Base-by-base conservation (phyloP, 2,888 invertebrate species). In the Nasonia oneida region DNA sequence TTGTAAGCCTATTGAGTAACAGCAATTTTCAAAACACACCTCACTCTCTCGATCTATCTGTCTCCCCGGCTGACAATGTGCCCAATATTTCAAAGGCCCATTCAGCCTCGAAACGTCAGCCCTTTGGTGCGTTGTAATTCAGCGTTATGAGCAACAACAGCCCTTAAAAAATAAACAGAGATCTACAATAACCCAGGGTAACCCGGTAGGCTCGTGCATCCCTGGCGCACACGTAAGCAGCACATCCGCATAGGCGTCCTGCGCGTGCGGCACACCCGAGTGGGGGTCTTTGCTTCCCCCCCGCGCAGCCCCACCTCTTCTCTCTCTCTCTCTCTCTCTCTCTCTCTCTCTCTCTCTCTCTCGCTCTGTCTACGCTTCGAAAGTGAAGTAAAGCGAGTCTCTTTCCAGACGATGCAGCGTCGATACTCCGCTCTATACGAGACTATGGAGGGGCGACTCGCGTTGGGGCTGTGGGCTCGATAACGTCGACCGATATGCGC, bases 191-290 rank as follows among this genome's bases (percentile, higher is more conserved):
- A n/a, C 57, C 57, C n/a, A n/a, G 57, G 57, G 57, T n/a, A 61
- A 61, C 57, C n/a, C 23, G 8, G 0, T 8, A n/a, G 1, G 0
- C 4, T 2, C 0, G 2, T 61, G n/a, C 57, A 23, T 23, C 57
- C 57, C 57, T 61, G 57, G 6, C 0, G 18, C 47, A 47, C 12
- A 47, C 15, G 15, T 10, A 53, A 53, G 18, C 53, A 6, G n/a
- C 23, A 61, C 0, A 61, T 18, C 18, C 6, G n/a, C 57, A 61
- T 12, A n/a, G 57, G 23, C 18, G 57, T 61, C 57, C 57, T 61
- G 57, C 57, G 57, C 57, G 57, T 61, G 29, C 29, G 57, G 57
- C 57, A 61, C 57, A 61, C 57, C 57, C 57, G 57, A 61, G 57
- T 61, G 57, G 57, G 57, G 57, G 57, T 61, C 57, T 3, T 18